Conservation (phyloP, 2,797 vertebrate genomes). For the Ctenochaetus hawaiiensis region DNA sequence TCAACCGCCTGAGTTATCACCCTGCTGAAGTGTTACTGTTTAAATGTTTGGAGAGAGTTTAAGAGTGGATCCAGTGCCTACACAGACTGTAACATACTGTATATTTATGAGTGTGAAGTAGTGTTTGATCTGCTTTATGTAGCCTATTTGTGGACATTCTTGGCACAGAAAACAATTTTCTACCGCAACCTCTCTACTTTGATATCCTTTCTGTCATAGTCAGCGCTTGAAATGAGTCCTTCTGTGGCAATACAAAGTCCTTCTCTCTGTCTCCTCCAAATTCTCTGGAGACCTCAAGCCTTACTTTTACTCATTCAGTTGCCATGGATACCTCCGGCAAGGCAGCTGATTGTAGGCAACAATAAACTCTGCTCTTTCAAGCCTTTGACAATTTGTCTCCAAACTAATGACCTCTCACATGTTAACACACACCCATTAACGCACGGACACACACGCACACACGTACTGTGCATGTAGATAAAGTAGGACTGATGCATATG, state of each 20-base stretch:
- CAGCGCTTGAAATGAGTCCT: constrained; percentile 63
- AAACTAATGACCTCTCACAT: constrained; percentile 56
- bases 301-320: constrained; percentile 84
- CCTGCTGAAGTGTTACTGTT: constrained; percentile 45
- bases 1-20: constrained; percentile 19
- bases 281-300: constrained; percentile 78
- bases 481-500: constrained; percentile 10
- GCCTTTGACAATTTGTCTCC: constrained; percentile 72
- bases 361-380: constrained; percentile 74
- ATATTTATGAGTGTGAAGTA: constrained; percentile 32
- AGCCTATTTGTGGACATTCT: constrained; percentile 32
- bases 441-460: constrained; percentile 9
- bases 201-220: constrained; percentile 68
- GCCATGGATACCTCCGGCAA: constrained; percentile 81
- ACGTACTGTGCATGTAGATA: constrained; percentile 1
- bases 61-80: constrained; percentile 22
- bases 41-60: constrained; percentile 25
- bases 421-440: constrained; percentile 15
- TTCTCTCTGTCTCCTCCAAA: constrained; percentile 75
- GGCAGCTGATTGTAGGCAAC: constrained; percentile 77
- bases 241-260: constrained; percentile 73
- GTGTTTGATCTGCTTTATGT: constrained; percentile 35
- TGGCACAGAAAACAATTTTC: constrained; percentile 34
- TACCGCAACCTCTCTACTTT: constrained; percentile 42
- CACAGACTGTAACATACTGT: constrained; percentile 38